Conservation (phyloP, 1,140 invertebrate species). For the Halictus rubicundus region DNA sequence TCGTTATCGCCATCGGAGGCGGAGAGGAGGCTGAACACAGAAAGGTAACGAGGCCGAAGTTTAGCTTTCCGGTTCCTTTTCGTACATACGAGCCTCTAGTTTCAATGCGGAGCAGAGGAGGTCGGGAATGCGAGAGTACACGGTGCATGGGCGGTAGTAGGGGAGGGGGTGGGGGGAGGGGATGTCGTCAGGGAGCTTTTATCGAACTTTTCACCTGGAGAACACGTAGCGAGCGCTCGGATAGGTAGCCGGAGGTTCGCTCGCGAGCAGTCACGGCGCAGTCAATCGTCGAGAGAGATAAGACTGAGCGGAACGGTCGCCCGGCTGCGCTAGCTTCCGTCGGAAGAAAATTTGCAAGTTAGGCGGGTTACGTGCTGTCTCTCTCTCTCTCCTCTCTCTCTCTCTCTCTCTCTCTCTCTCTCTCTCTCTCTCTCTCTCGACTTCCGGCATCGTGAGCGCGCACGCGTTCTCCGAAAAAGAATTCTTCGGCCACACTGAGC, state of each 20-base stretch:
- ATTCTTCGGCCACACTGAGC: too few relatives aligned
- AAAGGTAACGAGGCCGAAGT: constrained; percentile 50
- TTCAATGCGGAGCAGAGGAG: too few relatives aligned
- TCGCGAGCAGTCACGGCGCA: constrained; percentile 22
- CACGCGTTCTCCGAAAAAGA: too few relatives aligned
- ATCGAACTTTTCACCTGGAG: constrained; percentile 35
- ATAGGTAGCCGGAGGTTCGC: constrained; percentile 2
- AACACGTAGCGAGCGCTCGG: background rate
- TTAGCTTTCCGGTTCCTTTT: constrained; percentile 25
- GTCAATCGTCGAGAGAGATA: constrained; percentile 45
- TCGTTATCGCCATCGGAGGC: too few relatives aligned
- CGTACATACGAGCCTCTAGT: too few relatives aligned
- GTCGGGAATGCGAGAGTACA: too few relatives aligned
- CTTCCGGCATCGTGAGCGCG: too few relatives aligned
- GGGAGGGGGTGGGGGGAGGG: too few relatives aligned
- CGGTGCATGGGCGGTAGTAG: too few relatives aligned
- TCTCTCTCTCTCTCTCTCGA: too few relatives aligned
- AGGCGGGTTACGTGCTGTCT: constrained; percentile 11
- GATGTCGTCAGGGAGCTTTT: background rate
- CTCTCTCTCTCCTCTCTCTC: too few relatives aligned
- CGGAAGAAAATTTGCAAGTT: constrained; percentile 35
- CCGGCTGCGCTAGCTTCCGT: background rate
- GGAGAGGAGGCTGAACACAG: constrained; percentile 15
- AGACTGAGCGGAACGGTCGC: constrained; percentile 10
- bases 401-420: too few relatives aligned